Percentiles rank a stretch among this genome's conserved stretches.
These are phyloP conservation scores for Paedocypris sp. DNA, from an alignment of 2,113 vertebrate species.

Conservation along the genomic window DNA sequence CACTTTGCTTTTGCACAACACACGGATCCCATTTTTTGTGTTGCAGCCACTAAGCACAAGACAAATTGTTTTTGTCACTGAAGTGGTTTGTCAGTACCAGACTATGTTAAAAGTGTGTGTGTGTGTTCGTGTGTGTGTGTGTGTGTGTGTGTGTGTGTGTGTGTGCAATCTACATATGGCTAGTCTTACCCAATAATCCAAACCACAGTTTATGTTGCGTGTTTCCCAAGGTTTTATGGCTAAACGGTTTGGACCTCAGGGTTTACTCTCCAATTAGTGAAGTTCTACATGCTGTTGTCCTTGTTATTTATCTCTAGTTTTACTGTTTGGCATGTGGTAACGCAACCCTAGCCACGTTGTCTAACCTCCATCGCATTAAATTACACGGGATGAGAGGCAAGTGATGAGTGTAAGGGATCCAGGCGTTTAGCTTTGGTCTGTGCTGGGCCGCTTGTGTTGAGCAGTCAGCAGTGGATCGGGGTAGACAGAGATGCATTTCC, in stretches of 20 bases:
- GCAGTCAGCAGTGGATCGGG: constrained; percentile 18
- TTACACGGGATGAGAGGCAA: constrained; percentile 32
- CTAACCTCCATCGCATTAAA: constrained; percentile 29
- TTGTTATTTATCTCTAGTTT: constrained; percentile 19
- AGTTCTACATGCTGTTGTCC: constrained; percentile 24
- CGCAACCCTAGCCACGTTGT: not conserved
- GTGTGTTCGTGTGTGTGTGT: too few relatives aligned
- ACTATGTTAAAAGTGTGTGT: not conserved
- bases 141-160: too few relatives aligned
- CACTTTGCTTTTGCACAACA: not conserved
- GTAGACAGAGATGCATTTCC: constrained; percentile 34
- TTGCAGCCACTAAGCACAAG: not conserved
- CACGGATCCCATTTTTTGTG: not conserved
- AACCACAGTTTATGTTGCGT: constrained; percentile 15
- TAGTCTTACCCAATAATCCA: not conserved
- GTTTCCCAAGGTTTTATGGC: constrained; percentile 17
- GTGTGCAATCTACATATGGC: not conserved
- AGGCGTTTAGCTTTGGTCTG: constrained; percentile 11
- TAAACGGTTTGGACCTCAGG: constrained; percentile 11
- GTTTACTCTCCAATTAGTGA: constrained; percentile 35
- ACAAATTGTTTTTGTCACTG: constrained; percentile 27
- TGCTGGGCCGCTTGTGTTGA: constrained; percentile 10
- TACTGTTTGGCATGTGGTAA: not conserved
- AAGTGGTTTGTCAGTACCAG: constrained; percentile 18
- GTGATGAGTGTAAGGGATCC: not conserved